phyloP scores from a whole-genome alignment of 2,888 invertebrate genomes.

The Marronus borbonicus region DNA sequence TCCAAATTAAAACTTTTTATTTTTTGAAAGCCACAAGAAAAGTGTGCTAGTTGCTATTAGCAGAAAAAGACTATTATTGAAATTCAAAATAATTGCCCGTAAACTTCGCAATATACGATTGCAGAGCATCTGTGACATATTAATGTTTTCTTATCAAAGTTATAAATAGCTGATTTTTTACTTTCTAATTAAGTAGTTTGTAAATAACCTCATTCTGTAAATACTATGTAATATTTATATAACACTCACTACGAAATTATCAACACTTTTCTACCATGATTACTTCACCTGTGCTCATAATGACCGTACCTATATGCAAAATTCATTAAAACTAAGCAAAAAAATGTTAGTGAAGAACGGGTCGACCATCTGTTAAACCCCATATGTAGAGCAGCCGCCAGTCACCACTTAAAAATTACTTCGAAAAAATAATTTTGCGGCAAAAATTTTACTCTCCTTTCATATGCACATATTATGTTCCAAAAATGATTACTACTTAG shows the following conservation, averaged over 20 bases:
- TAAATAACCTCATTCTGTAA: no score
- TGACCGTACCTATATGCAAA: conserved; percentile 23
- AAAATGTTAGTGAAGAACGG: conserved; percentile 57
- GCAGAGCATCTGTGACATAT: no score
- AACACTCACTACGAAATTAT: neutral
- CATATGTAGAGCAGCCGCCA: conserved; percentile 60
- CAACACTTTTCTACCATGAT: neutral
- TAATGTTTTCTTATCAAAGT: no score
- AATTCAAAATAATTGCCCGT: no score
- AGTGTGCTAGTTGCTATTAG: no score
- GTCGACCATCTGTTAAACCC: conserved; percentile 61
- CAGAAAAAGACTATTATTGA: no score
- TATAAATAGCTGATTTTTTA: no score
- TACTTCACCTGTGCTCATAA: neutral
- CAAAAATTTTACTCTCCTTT: conserved; percentile 5
- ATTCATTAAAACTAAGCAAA: conserved; percentile 45
- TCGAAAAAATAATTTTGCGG: conserved; percentile 41
- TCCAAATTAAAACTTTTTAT: no score
- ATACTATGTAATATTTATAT: no score
- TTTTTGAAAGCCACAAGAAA: no score
- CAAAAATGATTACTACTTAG: neutral
- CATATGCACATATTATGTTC: neutral
- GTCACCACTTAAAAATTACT: conserved; percentile 47
- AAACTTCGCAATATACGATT: no score
- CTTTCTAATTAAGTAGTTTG: no score